A percentile compares a stretch with the other conserved stretches of the same genome.
Evolutionary conservation across 1,140 invertebrate species (phyloP).

Genomic region (Drosophila watanabei): DNA sequence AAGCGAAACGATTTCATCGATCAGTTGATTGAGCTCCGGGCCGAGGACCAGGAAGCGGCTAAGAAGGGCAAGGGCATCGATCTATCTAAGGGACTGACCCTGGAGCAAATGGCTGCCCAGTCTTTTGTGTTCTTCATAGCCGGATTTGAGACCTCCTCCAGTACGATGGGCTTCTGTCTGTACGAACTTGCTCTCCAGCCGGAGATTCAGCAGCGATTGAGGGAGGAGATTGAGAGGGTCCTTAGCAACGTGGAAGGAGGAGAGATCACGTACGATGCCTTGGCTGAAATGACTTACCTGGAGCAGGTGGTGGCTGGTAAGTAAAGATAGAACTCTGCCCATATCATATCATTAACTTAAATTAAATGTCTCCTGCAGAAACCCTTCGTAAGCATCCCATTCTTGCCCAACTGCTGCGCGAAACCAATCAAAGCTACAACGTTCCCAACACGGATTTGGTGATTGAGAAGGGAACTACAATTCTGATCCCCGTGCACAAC

Average conservation of each 20-base stretch:
- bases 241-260: conserved; percentile 40
- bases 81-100: conserved; percentile 52
- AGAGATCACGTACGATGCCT: conserved; percentile 76
- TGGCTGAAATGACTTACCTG: conserved; percentile 78
- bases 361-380: neutral
- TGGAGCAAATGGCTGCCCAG: conserved; percentile 80
- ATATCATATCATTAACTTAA: too few relatives aligned
- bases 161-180: conserved; percentile 85
- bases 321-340: neutral
- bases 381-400: conserved; percentile 3
- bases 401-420: neutral
- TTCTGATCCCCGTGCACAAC: conserved; percentile 87
- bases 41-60: conserved; percentile 50
- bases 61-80: conserved; percentile 52
- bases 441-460: conserved; percentile 85
- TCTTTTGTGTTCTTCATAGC: conserved; percentile 79
- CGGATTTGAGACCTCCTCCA: conserved; percentile 80
- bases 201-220: conserved; percentile 86
- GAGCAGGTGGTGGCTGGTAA: conserved; percentile 82
- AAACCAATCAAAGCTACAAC: neutral
- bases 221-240: conserved; percentile 85
- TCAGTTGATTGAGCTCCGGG: conserved; percentile 77
- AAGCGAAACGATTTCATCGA: conserved; percentile 85
- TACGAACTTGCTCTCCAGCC: conserved; percentile 84
- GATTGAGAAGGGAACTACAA: conserved; percentile 86